These are phyloP conservation scores for Prionailurus bengalensis DNA, from an alignment of 2,113 vertebrate species.

Conservation along the genomic window DNA sequence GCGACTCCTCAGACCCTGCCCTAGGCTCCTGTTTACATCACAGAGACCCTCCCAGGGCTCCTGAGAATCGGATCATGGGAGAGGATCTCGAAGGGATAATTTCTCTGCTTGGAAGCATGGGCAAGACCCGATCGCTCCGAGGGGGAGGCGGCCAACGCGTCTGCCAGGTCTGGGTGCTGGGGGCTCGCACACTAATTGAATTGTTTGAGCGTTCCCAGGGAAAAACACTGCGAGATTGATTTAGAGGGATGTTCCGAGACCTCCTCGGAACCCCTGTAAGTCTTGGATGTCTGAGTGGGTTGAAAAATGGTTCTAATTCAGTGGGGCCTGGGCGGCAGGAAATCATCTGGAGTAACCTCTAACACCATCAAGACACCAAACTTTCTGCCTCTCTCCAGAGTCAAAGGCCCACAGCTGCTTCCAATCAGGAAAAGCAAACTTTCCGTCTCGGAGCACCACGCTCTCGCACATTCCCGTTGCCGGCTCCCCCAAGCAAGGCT, in stretches of 20 bases:
- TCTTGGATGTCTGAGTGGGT: not conserved
- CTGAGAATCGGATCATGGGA: not conserved
- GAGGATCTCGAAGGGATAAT: not conserved
- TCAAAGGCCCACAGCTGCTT: slow-evolving; percentile 74
- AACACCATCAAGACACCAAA: not conserved
- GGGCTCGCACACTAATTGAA: not conserved
- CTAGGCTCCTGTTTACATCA: not conserved
- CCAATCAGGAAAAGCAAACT: slow-evolving; percentile 1
- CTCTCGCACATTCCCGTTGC: not conserved
- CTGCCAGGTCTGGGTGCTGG: not conserved
- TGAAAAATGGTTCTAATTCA: slow-evolving; percentile 40
- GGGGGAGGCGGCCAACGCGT: not conserved
- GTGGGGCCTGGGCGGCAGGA: slow-evolving; percentile 41
- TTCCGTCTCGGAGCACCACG: not conserved
- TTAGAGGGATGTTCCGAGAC: not conserved
- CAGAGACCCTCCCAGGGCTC: not conserved
- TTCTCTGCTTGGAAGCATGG: not conserved
- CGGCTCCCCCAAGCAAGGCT: not conserved
- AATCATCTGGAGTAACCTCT: slow-evolving; percentile 9
- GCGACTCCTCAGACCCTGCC: not conserved
- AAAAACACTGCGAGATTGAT: not conserved
- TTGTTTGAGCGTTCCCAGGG: not conserved
- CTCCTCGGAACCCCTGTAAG: not conserved
- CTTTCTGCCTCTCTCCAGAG: slow-evolving; percentile 10
- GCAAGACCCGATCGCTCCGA: not conserved